phyloP scores from a whole-genome alignment of 2,113 vertebrate genomes.

The Brevimyrus niger region DNA sequence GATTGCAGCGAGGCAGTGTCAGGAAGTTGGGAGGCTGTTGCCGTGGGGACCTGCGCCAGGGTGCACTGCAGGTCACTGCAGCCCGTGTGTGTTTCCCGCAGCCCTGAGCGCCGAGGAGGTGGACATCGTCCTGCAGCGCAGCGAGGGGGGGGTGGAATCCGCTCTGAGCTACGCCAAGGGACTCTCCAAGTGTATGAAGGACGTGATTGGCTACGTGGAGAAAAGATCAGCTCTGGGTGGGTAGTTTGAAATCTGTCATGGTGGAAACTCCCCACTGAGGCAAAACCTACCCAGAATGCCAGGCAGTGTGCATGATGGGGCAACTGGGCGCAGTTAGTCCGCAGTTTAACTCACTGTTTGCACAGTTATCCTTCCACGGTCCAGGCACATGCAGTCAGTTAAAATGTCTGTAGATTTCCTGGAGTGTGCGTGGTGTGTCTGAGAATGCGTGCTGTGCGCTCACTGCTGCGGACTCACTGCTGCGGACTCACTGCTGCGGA shows the following conservation, averaged over 20 bases:
- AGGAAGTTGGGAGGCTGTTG: background rate
- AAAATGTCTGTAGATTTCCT: background rate
- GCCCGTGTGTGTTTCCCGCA: conserved; percentile 31
- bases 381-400: background rate
- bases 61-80: background rate
- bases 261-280: background rate
- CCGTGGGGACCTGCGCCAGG: background rate
- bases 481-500: no score
- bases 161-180: conserved; percentile 82
- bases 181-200: conserved; percentile 94
- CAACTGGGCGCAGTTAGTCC: background rate
- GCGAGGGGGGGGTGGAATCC: conserved; percentile 80
- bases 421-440: background rate
- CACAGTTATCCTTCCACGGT: background rate
- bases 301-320: background rate
- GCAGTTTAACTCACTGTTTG: background rate
- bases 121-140: conserved; percentile 81
- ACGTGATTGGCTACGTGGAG: conserved; percentile 81
- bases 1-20: background rate
- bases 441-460: background rate
- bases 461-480: no score
- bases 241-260: conserved; percentile 16
- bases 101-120: conserved; percentile 65
- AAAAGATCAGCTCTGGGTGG: conserved; percentile 74
- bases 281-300: background rate